Conservation (phyloP, 2,113 vertebrate genomes). For the Sylvietta virens region DNA sequence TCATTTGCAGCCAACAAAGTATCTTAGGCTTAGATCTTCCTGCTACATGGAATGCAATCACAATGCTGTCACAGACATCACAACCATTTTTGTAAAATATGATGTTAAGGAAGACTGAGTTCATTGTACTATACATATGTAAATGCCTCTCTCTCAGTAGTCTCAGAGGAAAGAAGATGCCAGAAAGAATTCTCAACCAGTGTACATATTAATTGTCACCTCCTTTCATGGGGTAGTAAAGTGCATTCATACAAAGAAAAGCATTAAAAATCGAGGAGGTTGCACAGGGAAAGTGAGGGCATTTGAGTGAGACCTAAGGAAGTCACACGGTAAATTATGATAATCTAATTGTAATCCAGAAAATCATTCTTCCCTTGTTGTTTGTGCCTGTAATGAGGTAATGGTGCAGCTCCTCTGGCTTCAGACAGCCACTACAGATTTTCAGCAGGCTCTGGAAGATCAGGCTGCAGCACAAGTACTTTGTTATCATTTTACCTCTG, state of each 20-base stretch:
- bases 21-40: constrained; percentile 59
- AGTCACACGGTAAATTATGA: background rate
- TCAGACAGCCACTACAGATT: background rate
- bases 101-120: constrained; percentile 56
- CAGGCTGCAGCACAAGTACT: background rate
- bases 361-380: background rate
- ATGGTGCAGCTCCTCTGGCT: background rate
- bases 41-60: constrained; percentile 38
- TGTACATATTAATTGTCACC: constrained; percentile 31
- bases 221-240: constrained; percentile 5
- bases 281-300: background rate
- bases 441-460: background rate
- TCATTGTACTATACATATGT: constrained; percentile 64
- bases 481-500: background rate
- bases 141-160: constrained; percentile 50
- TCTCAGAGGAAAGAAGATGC: constrained; percentile 45
- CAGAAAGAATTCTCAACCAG: constrained; percentile 40
- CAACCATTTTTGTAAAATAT: constrained; percentile 60
- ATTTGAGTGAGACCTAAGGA: background rate
- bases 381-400: constrained; percentile 2
- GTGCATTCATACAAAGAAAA: background rate
- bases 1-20: constrained; percentile 62
- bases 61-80: constrained; percentile 58
- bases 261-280: background rate
- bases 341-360: background rate